These are phyloP conservation scores for Caradrina clavipalpis DNA, from an alignment of 2,888 invertebrate genomes.

Conservation along the genomic window DNA sequence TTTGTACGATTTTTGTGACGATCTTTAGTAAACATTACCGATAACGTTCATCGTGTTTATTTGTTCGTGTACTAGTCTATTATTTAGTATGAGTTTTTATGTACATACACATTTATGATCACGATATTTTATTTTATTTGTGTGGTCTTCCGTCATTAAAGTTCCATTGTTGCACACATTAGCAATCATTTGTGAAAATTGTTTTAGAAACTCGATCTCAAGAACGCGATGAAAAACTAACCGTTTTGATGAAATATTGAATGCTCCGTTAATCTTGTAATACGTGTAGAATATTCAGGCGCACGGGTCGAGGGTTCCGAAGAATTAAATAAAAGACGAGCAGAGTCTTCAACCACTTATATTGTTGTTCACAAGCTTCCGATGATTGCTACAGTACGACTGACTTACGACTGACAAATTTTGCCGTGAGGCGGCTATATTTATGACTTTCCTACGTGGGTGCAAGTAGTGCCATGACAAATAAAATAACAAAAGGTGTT, in stretches of 20 bases:
- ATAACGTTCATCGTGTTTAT: constrained; percentile 45
- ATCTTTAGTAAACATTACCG: constrained; percentile 33
- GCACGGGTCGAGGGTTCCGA: no score
- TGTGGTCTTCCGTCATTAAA: constrained; percentile 13
- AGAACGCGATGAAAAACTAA: constrained; percentile 22
- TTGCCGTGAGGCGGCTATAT: no score
- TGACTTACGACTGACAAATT: no score
- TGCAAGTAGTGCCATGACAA: no score
- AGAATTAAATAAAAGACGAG: no score
- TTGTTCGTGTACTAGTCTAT: constrained; percentile 37
- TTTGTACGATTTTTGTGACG: constrained; percentile 29
- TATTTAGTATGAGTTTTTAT: constrained; percentile 19
- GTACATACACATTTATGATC: constrained; percentile 7
- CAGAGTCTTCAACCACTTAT: no score
- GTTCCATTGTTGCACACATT: constrained; percentile 21
- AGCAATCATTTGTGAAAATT: constrained; percentile 29
- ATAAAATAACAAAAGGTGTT: no score
- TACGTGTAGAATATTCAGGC: constrained; percentile 50
- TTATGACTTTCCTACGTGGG: no score
- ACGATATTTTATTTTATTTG: constrained; percentile 3
- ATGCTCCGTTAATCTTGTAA: constrained; percentile 51
- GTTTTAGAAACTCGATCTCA: constrained; percentile 36
- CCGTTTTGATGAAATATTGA: constrained; percentile 47
- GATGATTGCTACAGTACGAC: no score
- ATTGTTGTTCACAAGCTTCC: no score